Base-by-base conservation (phyloP, 2,888 invertebrate genomes). In the Hydriomena furcata region DNA sequence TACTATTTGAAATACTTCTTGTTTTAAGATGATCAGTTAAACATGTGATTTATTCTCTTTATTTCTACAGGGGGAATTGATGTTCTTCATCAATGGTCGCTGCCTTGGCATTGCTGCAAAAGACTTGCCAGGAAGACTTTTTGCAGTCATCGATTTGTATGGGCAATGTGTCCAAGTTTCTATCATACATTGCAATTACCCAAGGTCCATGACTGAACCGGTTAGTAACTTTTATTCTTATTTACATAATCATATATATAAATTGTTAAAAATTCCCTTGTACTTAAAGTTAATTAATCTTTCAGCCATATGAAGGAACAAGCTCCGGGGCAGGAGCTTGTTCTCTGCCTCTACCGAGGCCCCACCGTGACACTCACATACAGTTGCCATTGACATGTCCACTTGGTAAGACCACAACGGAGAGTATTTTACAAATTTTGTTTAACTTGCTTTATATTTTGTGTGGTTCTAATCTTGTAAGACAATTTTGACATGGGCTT, bases 121-220 rank as follows among this genome's bases (percentile, higher is more conserved):
- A 61, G 94, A 94, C 62, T 87, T 98, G 61, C 98, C 98, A 0
- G 73, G 91, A 11, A 91, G 92, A 48, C 92, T 98, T 48, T 98
- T 95, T 90, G 98, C 97, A 10, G 97, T 98, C n/a, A 94, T 98
- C 34, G 98, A 98, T 91, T 88, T 98, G 58, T 98, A 98, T 71
- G 98, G 98, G 0, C 97, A 97, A 76, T 98, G 98, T 84, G 97
- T 97, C 7, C 97, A 98, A 88, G 98, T 98, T 10, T 93, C 88
- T n/a, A 82, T 87, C 12, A 71, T 78, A 21, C 73, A 79, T 49
- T 59, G 65, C 1, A 79, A 69, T 59, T 75, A 73, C 2, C 71
- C 81, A 60, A 70, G 78, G 38, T 66, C 79, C 0, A 73, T 78
- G 72, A 79, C 79, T 48, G 82, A 84, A 58, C 80, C 80, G 77